Evolutionary conservation across 2,113 vertebrate species (phyloP), one percentile per base, ranked within the genome.

Genomic region (Prinia subflava): DNA sequence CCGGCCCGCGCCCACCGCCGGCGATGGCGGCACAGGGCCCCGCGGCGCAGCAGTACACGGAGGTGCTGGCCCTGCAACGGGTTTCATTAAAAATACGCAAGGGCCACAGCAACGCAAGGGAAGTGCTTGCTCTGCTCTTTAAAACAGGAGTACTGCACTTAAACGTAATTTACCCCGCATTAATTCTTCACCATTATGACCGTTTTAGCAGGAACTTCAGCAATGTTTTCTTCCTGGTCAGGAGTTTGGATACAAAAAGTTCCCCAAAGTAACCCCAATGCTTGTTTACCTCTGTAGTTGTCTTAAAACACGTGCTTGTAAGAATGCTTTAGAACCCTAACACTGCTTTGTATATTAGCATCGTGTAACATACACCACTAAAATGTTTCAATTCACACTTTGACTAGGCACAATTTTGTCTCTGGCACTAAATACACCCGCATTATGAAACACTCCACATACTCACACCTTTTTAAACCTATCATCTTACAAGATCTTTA

Each of bases 61-160:
- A 49, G 20, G 37, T 16, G 52, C 42, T 20, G 31, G 7, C 17
- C 22, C 4, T 0, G 23, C 69, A 7, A 5, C 7, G 2, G 9
- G 3, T 5, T 19, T 27, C 41, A 1, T 37, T 53, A 7, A 4
- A 37, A 47, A 24, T 3, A 39, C 0, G 7, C 17, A n/a, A 53
- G 20, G 47, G 3, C 17, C 5, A 3, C 11, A 15, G 15, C 22
- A 53, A n/a, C 0, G 1, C 67, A 7, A 22, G 11, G 20, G 14
- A 41, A 52, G 0, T 6, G 24, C 6, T 33, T 42, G 11, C 25
- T 22, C 2, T 3, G 5, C 20, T 63, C 47, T 49, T 50, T 5
- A 25, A 13, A 60, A 41, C n/a, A 49, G 25, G 15, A 53, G 6
- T 15, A n/a, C 14, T 24, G 56, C 25, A 5, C 16, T 77, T 20